phyloP scores from a whole-genome alignment of 2,888 invertebrate genomes.

The Nycteola revayana region DNA sequence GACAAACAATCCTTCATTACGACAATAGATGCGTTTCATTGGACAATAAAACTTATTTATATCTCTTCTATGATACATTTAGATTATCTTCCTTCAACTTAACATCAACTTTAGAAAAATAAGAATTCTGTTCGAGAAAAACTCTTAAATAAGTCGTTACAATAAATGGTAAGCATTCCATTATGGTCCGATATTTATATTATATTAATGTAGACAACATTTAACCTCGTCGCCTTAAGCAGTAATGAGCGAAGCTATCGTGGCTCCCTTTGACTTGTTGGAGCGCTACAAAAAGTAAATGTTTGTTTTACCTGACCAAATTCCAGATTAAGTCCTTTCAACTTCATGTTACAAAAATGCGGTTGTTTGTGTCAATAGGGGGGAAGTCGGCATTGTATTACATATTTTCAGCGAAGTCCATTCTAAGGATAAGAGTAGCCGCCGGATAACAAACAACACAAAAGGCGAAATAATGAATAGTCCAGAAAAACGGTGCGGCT shows the following conservation, averaged over 20 bases:
- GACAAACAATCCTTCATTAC: slow-evolving; percentile 52
- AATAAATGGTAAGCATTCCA: slow-evolving; percentile 9
- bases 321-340: slow-evolving; percentile 67
- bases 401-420: slow-evolving; percentile 53
- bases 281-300: slow-evolving; percentile 54
- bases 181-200: slow-evolving; percentile 6
- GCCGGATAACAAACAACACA: slow-evolving; percentile 68
- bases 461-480: slow-evolving; percentile 77
- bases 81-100: not conserved
- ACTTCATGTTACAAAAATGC: slow-evolving; percentile 65
- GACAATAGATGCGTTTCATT: slow-evolving; percentile 10
- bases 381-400: slow-evolving; percentile 56
- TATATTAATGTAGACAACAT: slow-evolving; percentile 8
- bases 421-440: slow-evolving; percentile 59
- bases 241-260: slow-evolving; percentile 8
- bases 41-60: slow-evolving; percentile 20
- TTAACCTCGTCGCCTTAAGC: slow-evolving; percentile 3
- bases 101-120: slow-evolving; percentile 3
- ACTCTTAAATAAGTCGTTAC: slow-evolving; percentile 4
- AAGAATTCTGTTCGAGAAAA: slow-evolving; percentile 1
- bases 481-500: slow-evolving; percentile 72
- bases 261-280: slow-evolving; percentile 41
- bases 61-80: slow-evolving; percentile 4
- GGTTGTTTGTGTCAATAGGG: slow-evolving; percentile 62
- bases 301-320: slow-evolving; percentile 68